Evolutionary conservation across 2,797 vertebrate species (phyloP).

Genomic region (Selene dorsalis): DNA sequence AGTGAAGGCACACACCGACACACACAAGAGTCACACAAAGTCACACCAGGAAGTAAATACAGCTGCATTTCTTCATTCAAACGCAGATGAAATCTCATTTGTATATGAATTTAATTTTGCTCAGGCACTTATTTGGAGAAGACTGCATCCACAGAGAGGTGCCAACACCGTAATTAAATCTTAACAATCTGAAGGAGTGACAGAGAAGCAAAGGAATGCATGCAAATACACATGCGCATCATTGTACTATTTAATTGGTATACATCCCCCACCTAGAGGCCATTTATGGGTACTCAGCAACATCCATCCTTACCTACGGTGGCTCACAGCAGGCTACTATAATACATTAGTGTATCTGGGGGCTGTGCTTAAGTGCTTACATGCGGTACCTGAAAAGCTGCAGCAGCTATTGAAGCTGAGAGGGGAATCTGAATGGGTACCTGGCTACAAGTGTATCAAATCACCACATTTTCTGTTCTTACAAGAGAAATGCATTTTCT

Average conservation of each 20-base stretch:
- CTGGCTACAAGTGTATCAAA: slow-evolving; percentile 3
- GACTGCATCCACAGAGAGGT: neutral
- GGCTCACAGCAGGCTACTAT: slow-evolving; percentile 6
- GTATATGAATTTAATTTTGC: slow-evolving; percentile 28
- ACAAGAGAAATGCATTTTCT: neutral
- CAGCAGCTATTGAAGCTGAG: slow-evolving; percentile 12
- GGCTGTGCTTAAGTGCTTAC: slow-evolving; percentile 40
- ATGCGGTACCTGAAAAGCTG: slow-evolving; percentile 24
- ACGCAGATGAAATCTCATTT: slow-evolving; percentile 39
- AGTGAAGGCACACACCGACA: slow-evolving; percentile 36
- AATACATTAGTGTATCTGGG: slow-evolving; percentile 6
- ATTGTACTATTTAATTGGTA: slow-evolving; percentile 42
- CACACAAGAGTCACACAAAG: slow-evolving; percentile 22
- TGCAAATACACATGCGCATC: slow-evolving; percentile 32
- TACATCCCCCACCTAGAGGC: slow-evolving; percentile 23
- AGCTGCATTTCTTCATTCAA: slow-evolving; percentile 33
- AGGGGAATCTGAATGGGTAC: slow-evolving; percentile 21
- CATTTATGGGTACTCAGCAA: slow-evolving; percentile 39
- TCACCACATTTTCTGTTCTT: slow-evolving; percentile 13
- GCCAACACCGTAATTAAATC: slow-evolving; percentile 21
- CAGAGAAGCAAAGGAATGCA: slow-evolving; percentile 19
- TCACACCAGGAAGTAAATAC: slow-evolving; percentile 26
- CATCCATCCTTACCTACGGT: slow-evolving; percentile 35
- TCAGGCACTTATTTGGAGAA: slow-evolving; percentile 21
- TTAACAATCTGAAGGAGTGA: slow-evolving; percentile 17